phyloP scores from a whole-genome alignment of 2,888 invertebrate genomes.

The Troglohyphantes excavatus region DNA sequence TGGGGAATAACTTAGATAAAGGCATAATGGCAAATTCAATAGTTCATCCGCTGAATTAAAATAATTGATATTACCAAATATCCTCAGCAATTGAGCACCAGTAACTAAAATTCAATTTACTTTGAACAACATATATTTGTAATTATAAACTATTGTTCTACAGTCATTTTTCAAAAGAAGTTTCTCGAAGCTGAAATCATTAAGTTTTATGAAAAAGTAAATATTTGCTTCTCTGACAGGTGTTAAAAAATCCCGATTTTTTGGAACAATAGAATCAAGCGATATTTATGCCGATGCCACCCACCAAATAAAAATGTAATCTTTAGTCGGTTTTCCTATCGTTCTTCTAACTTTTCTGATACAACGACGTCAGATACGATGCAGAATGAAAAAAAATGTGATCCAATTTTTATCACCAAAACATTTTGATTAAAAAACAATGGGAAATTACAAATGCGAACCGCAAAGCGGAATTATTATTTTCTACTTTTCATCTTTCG shows the following conservation, averaged over 20 bases:
- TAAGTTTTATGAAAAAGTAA: too few species aligned
- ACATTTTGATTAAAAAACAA: slow-evolving; percentile 48
- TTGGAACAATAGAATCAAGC: not conserved
- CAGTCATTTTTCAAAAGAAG: too few species aligned
- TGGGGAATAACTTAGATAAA: slow-evolving; percentile 44
- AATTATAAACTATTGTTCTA: too few species aligned
- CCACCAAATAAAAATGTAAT: not conserved
- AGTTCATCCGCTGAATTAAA: not conserved
- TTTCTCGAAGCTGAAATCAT: too few species aligned
- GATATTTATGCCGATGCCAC: slow-evolving; percentile 35
- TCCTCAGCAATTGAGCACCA: not conserved
- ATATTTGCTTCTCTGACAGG: too few species aligned
- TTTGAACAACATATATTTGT: too few species aligned
- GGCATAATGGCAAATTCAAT: slow-evolving; percentile 5
- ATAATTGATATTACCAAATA: not conserved
- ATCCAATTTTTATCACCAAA: slow-evolving; percentile 18
- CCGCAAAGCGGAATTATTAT: not conserved
- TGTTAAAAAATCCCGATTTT: too few species aligned
- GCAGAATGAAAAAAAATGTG: not conserved
- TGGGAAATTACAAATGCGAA: not conserved
- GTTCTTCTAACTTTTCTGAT: slow-evolving; percentile 22
- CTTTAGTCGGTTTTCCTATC: not conserved
- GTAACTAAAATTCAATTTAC: too few species aligned
- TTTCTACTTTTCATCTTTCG: not conserved
- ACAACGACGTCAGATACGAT: not conserved